phyloP scores from a whole-genome alignment of 2,797 vertebrate species.

The Pseudomugil tenellus region DNA sequence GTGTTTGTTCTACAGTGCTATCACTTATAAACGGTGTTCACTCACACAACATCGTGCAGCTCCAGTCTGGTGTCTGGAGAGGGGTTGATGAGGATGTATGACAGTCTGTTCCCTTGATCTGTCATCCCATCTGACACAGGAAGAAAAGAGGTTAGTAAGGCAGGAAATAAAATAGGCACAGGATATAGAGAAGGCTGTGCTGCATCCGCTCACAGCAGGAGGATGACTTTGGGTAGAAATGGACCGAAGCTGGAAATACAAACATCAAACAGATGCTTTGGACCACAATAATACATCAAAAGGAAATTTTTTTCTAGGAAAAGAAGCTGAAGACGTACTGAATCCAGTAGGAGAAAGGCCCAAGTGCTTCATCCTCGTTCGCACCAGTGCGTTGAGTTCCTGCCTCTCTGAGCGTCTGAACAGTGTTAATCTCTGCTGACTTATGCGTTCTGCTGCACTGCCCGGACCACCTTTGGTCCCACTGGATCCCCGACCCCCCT shows the following conservation, averaged over 20 bases:
- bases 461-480: slow-evolving; percentile 81
- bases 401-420: slow-evolving; percentile 88
- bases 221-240: slow-evolving; percentile 35
- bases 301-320: not conserved
- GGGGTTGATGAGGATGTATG: slow-evolving; percentile 90
- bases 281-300: not conserved
- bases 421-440: slow-evolving; percentile 86
- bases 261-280: not conserved
- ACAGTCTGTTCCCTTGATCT: slow-evolving; percentile 86
- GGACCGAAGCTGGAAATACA: slow-evolving; percentile 8
- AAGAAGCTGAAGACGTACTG: slow-evolving; percentile 74
- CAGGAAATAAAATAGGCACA: slow-evolving; percentile 63
- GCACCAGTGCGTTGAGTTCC: slow-evolving; percentile 86
- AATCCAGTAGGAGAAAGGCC: slow-evolving; percentile 86
- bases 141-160: slow-evolving; percentile 57
- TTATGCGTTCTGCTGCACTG: slow-evolving; percentile 85
- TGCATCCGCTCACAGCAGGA: slow-evolving; percentile 41
- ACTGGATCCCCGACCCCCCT: slow-evolving; percentile 79
- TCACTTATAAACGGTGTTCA: slow-evolving; percentile 32
- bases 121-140: slow-evolving; percentile 85
- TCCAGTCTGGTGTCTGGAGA: slow-evolving; percentile 86
- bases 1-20: slow-evolving; percentile 6
- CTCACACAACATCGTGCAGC: slow-evolving; percentile 88
- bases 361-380: slow-evolving; percentile 87
- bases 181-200: slow-evolving; percentile 52